These are phyloP conservation scores for Astyanax mexicanus DNA, from an alignment of 2,797 vertebrate species.

Conservation along the genomic window DNA sequence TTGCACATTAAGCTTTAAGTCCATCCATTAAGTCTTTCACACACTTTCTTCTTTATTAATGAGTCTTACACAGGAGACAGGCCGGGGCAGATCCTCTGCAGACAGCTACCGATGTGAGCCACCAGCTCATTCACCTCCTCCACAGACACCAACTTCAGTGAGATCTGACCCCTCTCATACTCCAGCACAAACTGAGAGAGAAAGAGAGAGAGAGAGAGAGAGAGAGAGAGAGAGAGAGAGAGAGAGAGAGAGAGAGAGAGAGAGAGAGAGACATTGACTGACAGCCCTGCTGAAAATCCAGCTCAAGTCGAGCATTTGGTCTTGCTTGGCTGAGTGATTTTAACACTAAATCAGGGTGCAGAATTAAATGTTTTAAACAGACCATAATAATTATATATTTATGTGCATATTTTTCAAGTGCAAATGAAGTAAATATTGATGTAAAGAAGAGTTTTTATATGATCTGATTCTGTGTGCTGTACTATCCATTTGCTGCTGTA, in stretches of 20 bases:
- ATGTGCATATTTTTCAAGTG: too few relatives aligned
- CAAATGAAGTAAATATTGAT: too few relatives aligned
- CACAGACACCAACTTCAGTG: conserved; percentile 87
- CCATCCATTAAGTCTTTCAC: not conserved
- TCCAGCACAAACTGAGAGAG: conserved; percentile 83
- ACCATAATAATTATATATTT: too few relatives aligned
- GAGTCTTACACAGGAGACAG: conserved; percentile 86
- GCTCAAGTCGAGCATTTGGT: too few relatives aligned
- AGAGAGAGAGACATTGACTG: not conserved
- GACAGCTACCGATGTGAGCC: conserved; percentile 89
- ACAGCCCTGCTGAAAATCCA: too few relatives aligned
- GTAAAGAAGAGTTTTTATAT: too few relatives aligned
- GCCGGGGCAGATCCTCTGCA: conserved; percentile 93
- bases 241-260: conserved; percentile 12
- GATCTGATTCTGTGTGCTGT: too few relatives aligned
- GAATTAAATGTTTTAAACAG: too few relatives aligned
- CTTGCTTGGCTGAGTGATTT: too few relatives aligned
- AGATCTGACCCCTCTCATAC: conserved; percentile 88
- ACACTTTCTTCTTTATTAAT: not conserved
- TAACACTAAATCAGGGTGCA: too few relatives aligned
- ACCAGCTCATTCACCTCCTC: conserved; percentile 94
- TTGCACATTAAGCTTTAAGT: too few relatives aligned
- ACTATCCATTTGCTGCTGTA: too few relatives aligned
- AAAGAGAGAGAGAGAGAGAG: not conserved
- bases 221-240: not conserved